phyloP scores from a whole-genome alignment of 2,113 vertebrate genomes.

The Gallinago undulata region DNA sequence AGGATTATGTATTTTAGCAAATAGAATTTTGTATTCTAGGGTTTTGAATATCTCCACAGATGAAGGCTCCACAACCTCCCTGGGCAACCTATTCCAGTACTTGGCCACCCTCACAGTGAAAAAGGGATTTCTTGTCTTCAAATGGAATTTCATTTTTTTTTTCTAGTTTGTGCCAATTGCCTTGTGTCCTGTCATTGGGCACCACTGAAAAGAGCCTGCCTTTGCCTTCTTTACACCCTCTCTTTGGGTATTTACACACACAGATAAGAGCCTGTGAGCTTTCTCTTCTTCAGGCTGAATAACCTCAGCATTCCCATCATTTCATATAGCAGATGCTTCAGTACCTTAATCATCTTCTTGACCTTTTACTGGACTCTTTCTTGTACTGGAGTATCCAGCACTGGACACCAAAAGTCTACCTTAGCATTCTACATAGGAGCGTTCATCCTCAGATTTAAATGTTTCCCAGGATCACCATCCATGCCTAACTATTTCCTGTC shows the following conservation, averaged over 20 bases:
- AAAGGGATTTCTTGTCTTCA: neutral
- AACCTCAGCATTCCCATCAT: neutral
- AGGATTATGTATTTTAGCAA: neutral
- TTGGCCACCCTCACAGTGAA: neutral
- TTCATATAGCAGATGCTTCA: neutral
- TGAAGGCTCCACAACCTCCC: neutral
- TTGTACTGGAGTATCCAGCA: neutral
- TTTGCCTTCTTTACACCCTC: neutral
- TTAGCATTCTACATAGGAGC: neutral
- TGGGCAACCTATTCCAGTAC: neutral
- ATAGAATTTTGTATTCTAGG: neutral
- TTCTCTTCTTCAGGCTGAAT: neutral
- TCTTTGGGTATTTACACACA: neutral
- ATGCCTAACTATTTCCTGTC: neutral
- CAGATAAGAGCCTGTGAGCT: neutral
- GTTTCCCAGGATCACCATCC: neutral
- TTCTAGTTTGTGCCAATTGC: neutral
- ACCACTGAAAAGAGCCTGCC: neutral
- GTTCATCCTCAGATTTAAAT: neutral
- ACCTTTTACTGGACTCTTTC: neutral
- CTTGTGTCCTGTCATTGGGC: neutral
- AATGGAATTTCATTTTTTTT: neutral
- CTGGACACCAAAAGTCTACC: neutral
- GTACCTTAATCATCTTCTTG: neutral
- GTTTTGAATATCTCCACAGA: neutral